A percentile compares a stretch with the other conserved stretches of the same genome.
Evolutionary conservation across 1,140 invertebrate genomes (phyloP).

Genomic region (Trachymyrmex cornetzi): DNA sequence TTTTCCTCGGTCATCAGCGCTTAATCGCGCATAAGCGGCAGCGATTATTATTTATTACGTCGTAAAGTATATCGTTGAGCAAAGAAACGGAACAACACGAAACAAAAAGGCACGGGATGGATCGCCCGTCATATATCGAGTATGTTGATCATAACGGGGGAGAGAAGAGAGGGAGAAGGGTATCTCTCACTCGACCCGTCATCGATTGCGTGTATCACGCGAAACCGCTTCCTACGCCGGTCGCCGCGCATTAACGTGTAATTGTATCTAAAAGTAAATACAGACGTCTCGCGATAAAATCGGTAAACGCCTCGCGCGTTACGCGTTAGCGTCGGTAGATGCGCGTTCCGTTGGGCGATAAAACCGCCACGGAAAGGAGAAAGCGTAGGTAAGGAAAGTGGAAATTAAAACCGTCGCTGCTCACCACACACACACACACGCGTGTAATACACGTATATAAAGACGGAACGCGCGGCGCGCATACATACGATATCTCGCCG

Average conservation of each 20-base stretch:
- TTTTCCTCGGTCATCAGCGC: not conserved
- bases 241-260: constrained; percentile 56
- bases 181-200: constrained; percentile 15
- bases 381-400: constrained; percentile 47
- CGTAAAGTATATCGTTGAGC: constrained; percentile 29
- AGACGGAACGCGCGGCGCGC: too few species aligned
- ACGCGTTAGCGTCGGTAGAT: constrained; percentile 53
- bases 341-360: not conserved
- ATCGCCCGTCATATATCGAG: constrained; percentile 43
- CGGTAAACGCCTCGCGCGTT: constrained; percentile 60
- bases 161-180: not conserved
- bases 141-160: constrained; percentile 29
- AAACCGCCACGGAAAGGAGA: constrained; percentile 26
- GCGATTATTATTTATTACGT: constrained; percentile 58
- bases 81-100: constrained; percentile 35
- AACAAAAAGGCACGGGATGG: constrained; percentile 2
- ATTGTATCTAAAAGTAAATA: constrained; percentile 65
- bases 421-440: not conserved
- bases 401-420: constrained; percentile 73
- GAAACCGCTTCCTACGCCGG: constrained; percentile 50
- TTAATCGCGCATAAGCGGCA: constrained; percentile 3
- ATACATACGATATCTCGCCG: constrained; percentile 10
- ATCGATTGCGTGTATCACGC: constrained; percentile 63
- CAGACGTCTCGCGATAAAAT: constrained; percentile 65
- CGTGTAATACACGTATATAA: too few species aligned